These are phyloP conservation scores for Cynopterus brachyotis DNA, from an alignment of 2,113 vertebrate species.

Conservation along the genomic window DNA sequence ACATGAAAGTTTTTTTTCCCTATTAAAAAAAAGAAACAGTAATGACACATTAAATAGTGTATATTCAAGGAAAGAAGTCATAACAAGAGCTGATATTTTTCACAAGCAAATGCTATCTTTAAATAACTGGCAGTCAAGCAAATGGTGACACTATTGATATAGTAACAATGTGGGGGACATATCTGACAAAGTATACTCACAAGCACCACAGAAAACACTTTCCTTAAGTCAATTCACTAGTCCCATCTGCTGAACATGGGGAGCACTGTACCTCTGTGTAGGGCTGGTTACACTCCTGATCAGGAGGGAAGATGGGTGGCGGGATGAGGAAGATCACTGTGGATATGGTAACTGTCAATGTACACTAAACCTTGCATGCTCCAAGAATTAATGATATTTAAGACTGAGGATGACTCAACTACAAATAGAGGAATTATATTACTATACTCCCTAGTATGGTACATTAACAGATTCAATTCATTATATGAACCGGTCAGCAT, in stretches of 20 bases:
- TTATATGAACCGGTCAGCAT: not conserved
- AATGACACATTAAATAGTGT: not conserved
- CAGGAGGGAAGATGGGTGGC: not conserved
- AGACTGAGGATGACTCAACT: conserved; percentile 23
- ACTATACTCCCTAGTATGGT: not conserved
- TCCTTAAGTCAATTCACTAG: not conserved
- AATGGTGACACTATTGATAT: not conserved
- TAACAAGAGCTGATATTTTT: conserved; percentile 21
- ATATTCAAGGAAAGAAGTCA: conserved; percentile 18
- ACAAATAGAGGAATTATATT: not conserved
- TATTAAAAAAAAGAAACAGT: not conserved
- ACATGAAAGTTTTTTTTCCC: not conserved
- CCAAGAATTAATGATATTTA: conserved; percentile 19
- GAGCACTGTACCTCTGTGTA: not conserved
- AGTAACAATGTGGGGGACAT: not conserved
- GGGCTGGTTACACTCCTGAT: not conserved
- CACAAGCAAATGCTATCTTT: not conserved
- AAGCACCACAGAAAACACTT: not conserved
- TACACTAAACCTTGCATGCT: not conserved
- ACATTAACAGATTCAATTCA: conserved; percentile 29
- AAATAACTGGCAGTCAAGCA: conserved; percentile 48
- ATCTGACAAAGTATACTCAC: not conserved
- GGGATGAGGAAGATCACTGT: not conserved
- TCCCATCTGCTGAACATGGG: not conserved
- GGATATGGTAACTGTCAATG: not conserved